Conservation (phyloP, 1,140 invertebrate genomes). For the Leptopilina boulardi region DNA sequence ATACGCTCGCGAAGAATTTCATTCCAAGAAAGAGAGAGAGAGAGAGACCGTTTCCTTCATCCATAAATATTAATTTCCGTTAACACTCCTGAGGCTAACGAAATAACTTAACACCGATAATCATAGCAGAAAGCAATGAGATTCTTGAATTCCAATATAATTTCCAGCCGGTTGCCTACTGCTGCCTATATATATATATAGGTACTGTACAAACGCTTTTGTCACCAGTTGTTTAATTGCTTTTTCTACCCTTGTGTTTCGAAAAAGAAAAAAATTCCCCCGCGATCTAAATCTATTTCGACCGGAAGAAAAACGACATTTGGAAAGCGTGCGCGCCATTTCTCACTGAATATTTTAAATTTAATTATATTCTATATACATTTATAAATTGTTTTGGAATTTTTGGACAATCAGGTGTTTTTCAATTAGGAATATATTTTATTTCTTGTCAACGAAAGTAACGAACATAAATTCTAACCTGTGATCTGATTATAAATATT, state of each 20-base stretch:
- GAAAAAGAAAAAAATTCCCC: neutral
- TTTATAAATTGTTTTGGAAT: too few relatives aligned
- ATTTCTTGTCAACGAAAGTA: too few relatives aligned
- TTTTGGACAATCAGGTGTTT: too few relatives aligned
- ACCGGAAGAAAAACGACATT: conserved; percentile 17
- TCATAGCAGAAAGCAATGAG: conserved; percentile 14
- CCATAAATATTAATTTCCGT: conserved; percentile 24
- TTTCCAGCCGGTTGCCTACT: conserved; percentile 22
- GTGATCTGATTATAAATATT: too few relatives aligned
- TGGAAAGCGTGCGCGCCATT: conserved; percentile 1
- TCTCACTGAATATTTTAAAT: conserved; percentile 10
- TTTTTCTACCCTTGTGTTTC: conserved; percentile 10
- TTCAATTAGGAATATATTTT: too few relatives aligned
- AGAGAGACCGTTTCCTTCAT: conserved; percentile 5
- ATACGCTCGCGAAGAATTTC: neutral
- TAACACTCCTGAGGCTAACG: conserved; percentile 19
- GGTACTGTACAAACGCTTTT: neutral
- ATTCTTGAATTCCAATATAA: conserved; percentile 30
- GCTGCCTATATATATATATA: too few relatives aligned
- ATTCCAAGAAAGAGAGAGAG: neutral
- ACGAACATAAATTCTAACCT: too few relatives aligned
- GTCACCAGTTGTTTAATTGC: conserved; percentile 32
- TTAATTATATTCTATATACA: neutral
- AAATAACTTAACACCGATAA: conserved; percentile 25
- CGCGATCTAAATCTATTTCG: conserved; percentile 25